Percentiles rank a stretch among this genome's conserved stretches.
These are phyloP conservation scores for Microctenopoma steveboyesi DNA, from an alignment of 2,797 vertebrate genomes.

Conservation along the genomic window DNA sequence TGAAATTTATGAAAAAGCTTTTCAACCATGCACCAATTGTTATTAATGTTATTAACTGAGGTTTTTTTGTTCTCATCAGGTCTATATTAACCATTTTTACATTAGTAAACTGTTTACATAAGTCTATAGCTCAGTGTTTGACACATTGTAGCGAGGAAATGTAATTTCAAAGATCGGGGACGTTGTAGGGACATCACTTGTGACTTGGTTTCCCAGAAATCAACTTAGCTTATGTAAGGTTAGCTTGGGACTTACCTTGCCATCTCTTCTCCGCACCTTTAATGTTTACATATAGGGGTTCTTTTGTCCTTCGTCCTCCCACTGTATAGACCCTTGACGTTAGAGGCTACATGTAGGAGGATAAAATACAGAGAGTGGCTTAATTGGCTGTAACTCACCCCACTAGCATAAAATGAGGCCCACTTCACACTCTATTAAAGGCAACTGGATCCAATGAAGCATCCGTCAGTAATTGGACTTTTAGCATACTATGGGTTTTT, in stretches of 20 bases:
- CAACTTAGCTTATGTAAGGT: background rate
- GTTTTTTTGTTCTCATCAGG: slow-evolving; percentile 62
- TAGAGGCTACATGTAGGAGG: slow-evolving; percentile 77
- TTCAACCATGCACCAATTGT: slow-evolving; percentile 45
- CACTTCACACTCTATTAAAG: slow-evolving; percentile 83
- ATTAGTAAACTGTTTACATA: slow-evolving; percentile 20
- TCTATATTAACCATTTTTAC: slow-evolving; percentile 49
- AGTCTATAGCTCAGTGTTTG: background rate
- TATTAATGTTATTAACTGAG: slow-evolving; percentile 71
- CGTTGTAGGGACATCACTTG: background rate
- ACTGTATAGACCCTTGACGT: slow-evolving; percentile 65
- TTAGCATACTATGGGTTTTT: slow-evolving; percentile 56
- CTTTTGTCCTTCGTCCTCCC: slow-evolving; percentile 56
- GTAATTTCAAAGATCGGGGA: slow-evolving; percentile 17
- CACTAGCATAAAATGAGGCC: slow-evolving; percentile 76
- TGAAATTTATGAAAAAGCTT: slow-evolving; percentile 22
- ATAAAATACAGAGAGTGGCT: slow-evolving; percentile 71
- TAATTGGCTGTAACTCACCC: slow-evolving; percentile 78
- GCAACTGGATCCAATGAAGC: slow-evolving; percentile 79
- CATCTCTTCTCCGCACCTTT: slow-evolving; percentile 24
- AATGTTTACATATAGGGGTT: slow-evolving; percentile 35
- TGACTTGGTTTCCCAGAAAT: slow-evolving; percentile 2
- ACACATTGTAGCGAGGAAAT: background rate
- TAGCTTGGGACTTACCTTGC: slow-evolving; percentile 6
- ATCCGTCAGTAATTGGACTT: slow-evolving; percentile 77